Evolutionary conservation across 2,888 invertebrate species (phyloP).

Genomic region (Ophion costatus): DNA sequence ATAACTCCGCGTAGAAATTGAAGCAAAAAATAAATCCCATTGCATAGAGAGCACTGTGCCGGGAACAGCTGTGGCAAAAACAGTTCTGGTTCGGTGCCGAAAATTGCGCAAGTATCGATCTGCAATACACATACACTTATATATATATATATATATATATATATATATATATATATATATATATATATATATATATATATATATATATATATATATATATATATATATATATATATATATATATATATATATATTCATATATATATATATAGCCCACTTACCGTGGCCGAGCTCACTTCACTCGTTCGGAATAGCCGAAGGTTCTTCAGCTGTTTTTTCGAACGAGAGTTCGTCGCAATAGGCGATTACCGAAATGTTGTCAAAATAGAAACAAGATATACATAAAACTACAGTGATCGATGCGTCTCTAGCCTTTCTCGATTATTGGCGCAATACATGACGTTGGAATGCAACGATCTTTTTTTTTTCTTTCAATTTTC

Average conservation of each 20-base stretch:
- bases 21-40: constrained; percentile 30
- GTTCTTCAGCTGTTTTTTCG: constrained; percentile 37
- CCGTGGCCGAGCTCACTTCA: constrained; percentile 11
- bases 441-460: constrained; percentile 25
- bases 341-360: no score
- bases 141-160: neutral
- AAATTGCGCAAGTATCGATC: constrained; percentile 60
- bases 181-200: no score
- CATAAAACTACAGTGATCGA: neutral
- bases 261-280: constrained; percentile 2
- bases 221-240: no score
- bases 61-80: constrained; percentile 48
- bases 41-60: constrained; percentile 22
- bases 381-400: no score
- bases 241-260: no score
- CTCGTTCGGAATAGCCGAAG: constrained; percentile 28
- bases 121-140: neutral
- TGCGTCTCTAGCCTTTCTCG: constrained; percentile 18
- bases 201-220: neutral
- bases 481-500: no score
- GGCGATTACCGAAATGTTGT: no score
- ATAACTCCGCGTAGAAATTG: constrained; percentile 40
- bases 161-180: no score
- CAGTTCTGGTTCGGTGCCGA: constrained; percentile 60
- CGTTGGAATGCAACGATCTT: no score